Conservation (phyloP, 2,888 invertebrate species). For the Hemistola chrysoprasaria region DNA sequence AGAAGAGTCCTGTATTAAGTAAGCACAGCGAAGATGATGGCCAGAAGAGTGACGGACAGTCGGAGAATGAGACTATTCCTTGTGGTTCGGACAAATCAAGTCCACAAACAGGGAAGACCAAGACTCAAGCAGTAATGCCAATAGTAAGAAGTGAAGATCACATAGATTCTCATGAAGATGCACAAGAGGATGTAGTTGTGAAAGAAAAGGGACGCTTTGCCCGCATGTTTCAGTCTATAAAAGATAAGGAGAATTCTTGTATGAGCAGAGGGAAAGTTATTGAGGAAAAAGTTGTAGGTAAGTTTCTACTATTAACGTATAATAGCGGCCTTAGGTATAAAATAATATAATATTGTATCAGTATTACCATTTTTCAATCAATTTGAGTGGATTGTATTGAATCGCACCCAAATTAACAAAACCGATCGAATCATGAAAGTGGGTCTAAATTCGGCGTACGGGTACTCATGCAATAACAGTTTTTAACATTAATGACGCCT, state of each 20-base stretch:
- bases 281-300: conserved; percentile 69
- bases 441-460: no score
- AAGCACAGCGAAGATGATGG: conserved; percentile 73
- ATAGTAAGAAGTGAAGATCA: conserved; percentile 73
- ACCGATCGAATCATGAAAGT: no score
- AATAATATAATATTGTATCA: no score
- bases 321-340: no score
- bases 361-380: no score
- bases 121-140: conserved; percentile 76
- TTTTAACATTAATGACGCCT: no score
- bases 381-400: no score
- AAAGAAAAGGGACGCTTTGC: conserved; percentile 71
- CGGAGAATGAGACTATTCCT: conserved; percentile 76
- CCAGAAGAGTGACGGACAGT: conserved; percentile 72
- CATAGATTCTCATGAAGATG: conserved; percentile 51
- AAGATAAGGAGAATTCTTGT: conserved; percentile 73
- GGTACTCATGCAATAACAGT: no score
- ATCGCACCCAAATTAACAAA: no score
- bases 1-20: conserved; percentile 67
- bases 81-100: conserved; percentile 77
- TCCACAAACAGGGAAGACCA: conserved; percentile 66
- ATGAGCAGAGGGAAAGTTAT: conserved; percentile 77
- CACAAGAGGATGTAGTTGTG: conserved; percentile 57
- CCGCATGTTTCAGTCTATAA: conserved; percentile 66
- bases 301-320: no score